Evolutionary conservation across 2,797 vertebrate species (phyloP).

Genomic region (Trematomus bernacchii): DNA sequence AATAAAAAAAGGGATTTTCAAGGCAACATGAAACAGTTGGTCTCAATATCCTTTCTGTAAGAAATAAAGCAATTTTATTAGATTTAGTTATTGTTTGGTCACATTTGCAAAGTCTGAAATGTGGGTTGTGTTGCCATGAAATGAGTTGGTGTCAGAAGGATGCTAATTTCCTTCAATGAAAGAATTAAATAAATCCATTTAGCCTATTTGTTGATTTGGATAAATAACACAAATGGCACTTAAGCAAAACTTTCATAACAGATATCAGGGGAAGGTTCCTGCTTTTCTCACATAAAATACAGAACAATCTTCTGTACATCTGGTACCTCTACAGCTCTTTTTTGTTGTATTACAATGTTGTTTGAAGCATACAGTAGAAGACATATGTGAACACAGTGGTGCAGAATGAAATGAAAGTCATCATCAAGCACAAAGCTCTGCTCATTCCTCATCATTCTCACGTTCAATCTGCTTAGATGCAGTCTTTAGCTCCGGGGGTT

Average conservation of each 20-base stretch:
- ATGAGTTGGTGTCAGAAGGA: too few species aligned
- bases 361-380: conserved; percentile 43
- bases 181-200: neutral
- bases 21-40: neutral
- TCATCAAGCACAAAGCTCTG: conserved; percentile 52
- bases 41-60: neutral
- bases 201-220: neutral
- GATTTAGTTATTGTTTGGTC: conserved; percentile 12
- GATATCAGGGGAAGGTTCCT: conserved; percentile 18
- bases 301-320: neutral
- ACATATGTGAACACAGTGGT: conserved; percentile 18
- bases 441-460: conserved; percentile 52
- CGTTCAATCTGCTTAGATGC: conserved; percentile 56
- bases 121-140: too few species aligned
- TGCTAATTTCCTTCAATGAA: too few species aligned
- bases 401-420: conserved; percentile 61
- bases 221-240: neutral
- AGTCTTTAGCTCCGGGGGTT: conserved; percentile 31
- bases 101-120: conserved; percentile 9
- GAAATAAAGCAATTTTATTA: conserved; percentile 15
- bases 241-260: conserved; percentile 8
- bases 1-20: conserved; percentile 16
- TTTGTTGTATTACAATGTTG: conserved; percentile 32
- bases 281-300: neutral
- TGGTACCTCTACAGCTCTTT: neutral